phyloP scores from a whole-genome alignment of 2,797 vertebrate species.

The Tragelaphus oryx region DNA sequence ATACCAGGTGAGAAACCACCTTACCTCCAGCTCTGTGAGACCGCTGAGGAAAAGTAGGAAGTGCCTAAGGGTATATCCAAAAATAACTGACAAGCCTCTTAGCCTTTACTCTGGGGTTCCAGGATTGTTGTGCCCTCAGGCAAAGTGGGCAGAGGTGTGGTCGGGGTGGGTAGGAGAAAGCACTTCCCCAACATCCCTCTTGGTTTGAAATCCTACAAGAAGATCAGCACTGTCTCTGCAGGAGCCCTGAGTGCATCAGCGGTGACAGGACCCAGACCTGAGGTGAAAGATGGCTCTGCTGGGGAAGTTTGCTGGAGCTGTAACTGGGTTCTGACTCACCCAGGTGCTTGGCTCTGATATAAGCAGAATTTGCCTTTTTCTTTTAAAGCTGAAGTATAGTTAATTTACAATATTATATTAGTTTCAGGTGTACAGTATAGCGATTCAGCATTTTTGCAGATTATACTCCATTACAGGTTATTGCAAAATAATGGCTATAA shows the following conservation, averaged over 20 bases:
- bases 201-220: background rate
- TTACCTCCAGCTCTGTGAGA: background rate
- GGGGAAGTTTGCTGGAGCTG: background rate
- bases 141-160: background rate
- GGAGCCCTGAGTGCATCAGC: background rate
- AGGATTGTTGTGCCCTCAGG: background rate
- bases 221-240: background rate
- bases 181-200: background rate
- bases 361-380: background rate
- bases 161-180: background rate
- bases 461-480: background rate
- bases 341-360: background rate
- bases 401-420: background rate
- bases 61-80: background rate
- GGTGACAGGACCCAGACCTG: accelerated
- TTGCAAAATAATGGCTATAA: background rate
- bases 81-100: slow-evolving; percentile 42
- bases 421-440: background rate
- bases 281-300: background rate
- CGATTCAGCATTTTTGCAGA: background rate
- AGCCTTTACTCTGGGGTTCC: background rate
- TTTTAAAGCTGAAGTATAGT: background rate
- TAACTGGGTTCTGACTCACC: background rate
- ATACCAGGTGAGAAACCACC: background rate
- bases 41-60: background rate